These are phyloP conservation scores for Amiota minor DNA, from an alignment of 2,888 invertebrate species.

Conservation along the genomic window DNA sequence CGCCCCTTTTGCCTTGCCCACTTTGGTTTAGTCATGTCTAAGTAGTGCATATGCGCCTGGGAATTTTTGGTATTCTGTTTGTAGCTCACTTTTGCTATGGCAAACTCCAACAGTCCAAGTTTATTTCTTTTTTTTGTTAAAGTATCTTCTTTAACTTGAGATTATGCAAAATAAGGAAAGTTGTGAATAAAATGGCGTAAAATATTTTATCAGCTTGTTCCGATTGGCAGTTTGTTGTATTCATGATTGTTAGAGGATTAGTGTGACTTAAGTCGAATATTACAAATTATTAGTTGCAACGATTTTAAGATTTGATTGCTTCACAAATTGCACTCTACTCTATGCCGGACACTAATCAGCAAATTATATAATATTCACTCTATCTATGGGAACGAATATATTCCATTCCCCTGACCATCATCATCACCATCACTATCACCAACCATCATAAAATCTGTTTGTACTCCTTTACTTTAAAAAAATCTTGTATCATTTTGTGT, in stretches of 20 bases:
- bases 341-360: constrained; percentile 48
- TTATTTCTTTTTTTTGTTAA: not conserved
- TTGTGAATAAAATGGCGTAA: constrained; percentile 57
- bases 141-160: too few relatives aligned
- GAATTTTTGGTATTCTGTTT: constrained; percentile 62
- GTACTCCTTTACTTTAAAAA: too few relatives aligned
- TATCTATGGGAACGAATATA: too few relatives aligned
- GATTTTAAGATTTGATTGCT: constrained; percentile 64
- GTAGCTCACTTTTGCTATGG: not conserved
- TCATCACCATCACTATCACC: too few relatives aligned
- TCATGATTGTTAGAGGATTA: constrained; percentile 47
- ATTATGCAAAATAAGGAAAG: constrained; percentile 37
- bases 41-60: constrained; percentile 60
- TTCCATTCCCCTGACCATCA: too few relatives aligned
- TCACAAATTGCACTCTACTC: constrained; percentile 57
- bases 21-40: not conserved
- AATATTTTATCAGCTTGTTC: constrained; percentile 57
- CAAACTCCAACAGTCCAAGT: not conserved
- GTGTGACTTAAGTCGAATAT: constrained; percentile 52
- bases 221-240: constrained; percentile 34
- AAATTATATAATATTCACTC: constrained; percentile 32
- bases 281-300: constrained; percentile 43
- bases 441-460: too few relatives aligned
- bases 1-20: too few relatives aligned
- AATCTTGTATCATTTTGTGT: not conserved